Conservation (phyloP, 2,888 invertebrate genomes). For the Bombylius discolor region DNA sequence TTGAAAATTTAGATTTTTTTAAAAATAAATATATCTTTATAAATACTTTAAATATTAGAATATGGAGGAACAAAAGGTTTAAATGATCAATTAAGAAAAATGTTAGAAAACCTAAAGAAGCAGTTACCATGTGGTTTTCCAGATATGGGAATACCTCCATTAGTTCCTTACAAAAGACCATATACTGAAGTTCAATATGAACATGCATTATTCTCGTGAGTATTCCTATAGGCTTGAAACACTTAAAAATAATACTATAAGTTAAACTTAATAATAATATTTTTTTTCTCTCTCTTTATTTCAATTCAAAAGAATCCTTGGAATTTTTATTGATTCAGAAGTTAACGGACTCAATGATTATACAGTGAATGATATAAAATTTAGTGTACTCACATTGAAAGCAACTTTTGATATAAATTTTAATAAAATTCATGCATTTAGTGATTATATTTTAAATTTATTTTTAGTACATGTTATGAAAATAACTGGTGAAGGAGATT, state of each 20-base stretch:
- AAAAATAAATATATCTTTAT: neutral
- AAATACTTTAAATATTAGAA: neutral
- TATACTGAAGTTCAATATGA: constrained; percentile 5
- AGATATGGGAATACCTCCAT: constrained; percentile 20
- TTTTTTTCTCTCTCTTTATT: neutral
- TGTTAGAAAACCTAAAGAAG: constrained; percentile 24
- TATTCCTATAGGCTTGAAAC: no score
- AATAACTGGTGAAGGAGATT: constrained; percentile 6
- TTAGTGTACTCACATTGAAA: constrained; percentile 21
- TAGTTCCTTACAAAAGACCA: constrained; percentile 20
- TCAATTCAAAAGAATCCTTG: constrained; percentile 21
- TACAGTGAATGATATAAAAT: constrained; percentile 21
- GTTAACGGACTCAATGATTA: constrained; percentile 25
- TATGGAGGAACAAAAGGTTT: constrained; percentile 12
- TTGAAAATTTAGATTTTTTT: neutral
- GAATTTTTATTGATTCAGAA: constrained; percentile 21
- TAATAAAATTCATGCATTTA: constrained; percentile 17
- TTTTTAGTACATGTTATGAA: constrained; percentile 5
- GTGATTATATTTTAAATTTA: constrained; percentile 22
- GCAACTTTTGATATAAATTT: constrained; percentile 25
- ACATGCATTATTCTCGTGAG: constrained; percentile 1
- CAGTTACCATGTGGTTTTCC: constrained; percentile 31
- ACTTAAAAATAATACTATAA: neutral
- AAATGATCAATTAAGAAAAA: constrained; percentile 26
- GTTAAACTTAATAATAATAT: neutral